These are phyloP conservation scores for Emydura subglobosa DNA, from an alignment of 2,113 vertebrate genomes.

Conservation along the genomic window DNA sequence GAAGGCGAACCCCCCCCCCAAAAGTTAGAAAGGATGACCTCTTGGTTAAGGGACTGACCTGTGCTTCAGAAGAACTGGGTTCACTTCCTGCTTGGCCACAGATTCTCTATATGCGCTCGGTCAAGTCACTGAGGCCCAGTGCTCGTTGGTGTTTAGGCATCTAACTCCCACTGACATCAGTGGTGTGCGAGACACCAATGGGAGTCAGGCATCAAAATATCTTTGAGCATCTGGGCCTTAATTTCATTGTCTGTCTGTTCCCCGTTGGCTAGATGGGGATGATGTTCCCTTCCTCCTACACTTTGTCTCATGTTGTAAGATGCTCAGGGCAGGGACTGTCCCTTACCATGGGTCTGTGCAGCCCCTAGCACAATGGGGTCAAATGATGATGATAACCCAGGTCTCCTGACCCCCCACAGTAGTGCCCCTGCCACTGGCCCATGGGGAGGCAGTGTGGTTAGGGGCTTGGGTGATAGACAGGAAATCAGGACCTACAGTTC, in stretches of 20 bases:
- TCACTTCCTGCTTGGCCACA: neutral
- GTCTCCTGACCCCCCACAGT: neutral
- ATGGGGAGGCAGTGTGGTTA: neutral
- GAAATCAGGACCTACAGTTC: neutral
- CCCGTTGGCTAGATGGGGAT: neutral
- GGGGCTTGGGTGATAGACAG: too few relatives aligned
- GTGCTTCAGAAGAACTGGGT: neutral
- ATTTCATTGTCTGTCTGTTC: neutral
- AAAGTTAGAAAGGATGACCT: neutral
- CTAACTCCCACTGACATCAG: neutral
- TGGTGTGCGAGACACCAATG: neutral
- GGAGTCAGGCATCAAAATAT: neutral
- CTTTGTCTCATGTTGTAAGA: neutral
- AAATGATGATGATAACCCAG: too few relatives aligned
- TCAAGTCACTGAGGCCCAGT: neutral
- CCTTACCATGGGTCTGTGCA: neutral
- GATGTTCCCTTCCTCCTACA: neutral
- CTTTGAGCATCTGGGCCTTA: neutral
- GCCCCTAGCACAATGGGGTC: neutral
- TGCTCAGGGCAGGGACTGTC: neutral
- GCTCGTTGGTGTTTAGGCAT: neutral
- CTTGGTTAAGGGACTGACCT: neutral
- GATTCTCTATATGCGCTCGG: neutral
- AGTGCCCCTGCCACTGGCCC: too few relatives aligned
- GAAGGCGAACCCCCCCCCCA: too few relatives aligned